These are phyloP conservation scores for Drosophila eugracilis DNA, from an alignment of 1,140 invertebrate genomes.

Conservation along the genomic window DNA sequence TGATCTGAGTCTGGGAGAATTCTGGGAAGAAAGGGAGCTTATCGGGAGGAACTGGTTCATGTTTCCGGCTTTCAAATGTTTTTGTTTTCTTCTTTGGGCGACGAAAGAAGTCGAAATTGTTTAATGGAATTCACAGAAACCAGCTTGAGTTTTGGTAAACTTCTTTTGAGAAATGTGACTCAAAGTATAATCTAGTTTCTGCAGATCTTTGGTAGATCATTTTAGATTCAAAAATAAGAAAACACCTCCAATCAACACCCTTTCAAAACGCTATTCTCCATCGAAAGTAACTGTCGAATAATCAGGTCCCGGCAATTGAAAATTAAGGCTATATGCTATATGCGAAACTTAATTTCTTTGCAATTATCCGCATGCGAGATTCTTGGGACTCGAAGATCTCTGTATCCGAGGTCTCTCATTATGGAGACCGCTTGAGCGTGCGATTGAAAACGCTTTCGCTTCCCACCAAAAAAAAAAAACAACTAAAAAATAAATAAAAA, in stretches of 20 bases:
- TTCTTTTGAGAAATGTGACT: too few relatives aligned
- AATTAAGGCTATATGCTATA: slow-evolving; percentile 35
- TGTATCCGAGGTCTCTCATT: slow-evolving; percentile 45
- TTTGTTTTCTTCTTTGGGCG: not conserved
- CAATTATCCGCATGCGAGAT: slow-evolving; percentile 53
- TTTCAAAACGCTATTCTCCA: not conserved
- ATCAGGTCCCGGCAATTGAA: slow-evolving; percentile 45
- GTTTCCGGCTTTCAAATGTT: slow-evolving; percentile 7
- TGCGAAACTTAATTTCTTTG: slow-evolving; percentile 21
- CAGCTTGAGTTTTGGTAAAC: too few relatives aligned
- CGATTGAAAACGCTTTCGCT: slow-evolving; percentile 74
- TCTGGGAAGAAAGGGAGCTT: slow-evolving; percentile 18
- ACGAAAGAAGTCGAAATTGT: slow-evolving; percentile 1
- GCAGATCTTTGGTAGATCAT: too few relatives aligned
- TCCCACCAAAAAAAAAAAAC: slow-evolving; percentile 32
- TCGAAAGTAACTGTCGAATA: slow-evolving; percentile 12
- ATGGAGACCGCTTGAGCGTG: slow-evolving; percentile 64
- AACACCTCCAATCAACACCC: too few relatives aligned
- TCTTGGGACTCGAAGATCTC: slow-evolving; percentile 23
- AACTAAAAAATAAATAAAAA: slow-evolving; percentile 8
- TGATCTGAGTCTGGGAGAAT: slow-evolving; percentile 27
- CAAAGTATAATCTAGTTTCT: too few relatives aligned
- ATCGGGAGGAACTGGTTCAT: slow-evolving; percentile 1
- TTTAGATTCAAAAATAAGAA: too few relatives aligned
- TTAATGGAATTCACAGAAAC: slow-evolving; percentile 5